Evolutionary conservation across 2,797 vertebrate species (phyloP), one percentile per base, ranked within the genome.

Genomic region (Oryzias sinensis): DNA sequence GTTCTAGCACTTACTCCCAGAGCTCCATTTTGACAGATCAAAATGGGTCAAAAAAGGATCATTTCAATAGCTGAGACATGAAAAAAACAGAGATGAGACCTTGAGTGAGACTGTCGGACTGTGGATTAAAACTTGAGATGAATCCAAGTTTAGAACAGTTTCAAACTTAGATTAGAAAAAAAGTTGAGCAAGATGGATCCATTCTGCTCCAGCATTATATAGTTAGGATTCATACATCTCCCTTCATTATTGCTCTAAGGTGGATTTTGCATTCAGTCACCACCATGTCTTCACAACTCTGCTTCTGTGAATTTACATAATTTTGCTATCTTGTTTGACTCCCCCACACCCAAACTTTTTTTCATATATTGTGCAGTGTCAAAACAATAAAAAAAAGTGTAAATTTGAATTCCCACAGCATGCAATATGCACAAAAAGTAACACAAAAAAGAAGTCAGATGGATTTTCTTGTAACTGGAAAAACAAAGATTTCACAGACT

Each of bases 311-410:
- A 11, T 37, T 37, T 37, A 9, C 33, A 37, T 37, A 37, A 37
- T 37, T 37, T 37, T 37, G 33, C 33, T 37, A 37, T 37, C 33
- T 37, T 37, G 11, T 37, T 37, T 37, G 33, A 37, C 33, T 37
- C 33, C 33, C 33, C 9, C 9, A 37, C 9, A 37, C 33, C 33
- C 33, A 11, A 37, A 37, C 33, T 37, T 37, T 37, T 29, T 37
- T 37, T 37, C 33, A 11, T 3, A 37, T 37, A 37, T 11, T 37
- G 9, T 37, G 33, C 4, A 2, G 1, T 37, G 33, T 37, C 52
- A 41, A 20, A 63, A 62, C 51, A 78, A 85, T 76, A 58, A 59
- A 45, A 18, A 47, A 40, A 49, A 24, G 9, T 73, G 60, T 62
- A 72, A 42, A 77, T 37, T 62, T 55, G 43, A 76, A 55, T 54